These are phyloP conservation scores for Contarinia nasturtii DNA, from an alignment of 1,140 invertebrate species.

Conservation along the genomic window DNA sequence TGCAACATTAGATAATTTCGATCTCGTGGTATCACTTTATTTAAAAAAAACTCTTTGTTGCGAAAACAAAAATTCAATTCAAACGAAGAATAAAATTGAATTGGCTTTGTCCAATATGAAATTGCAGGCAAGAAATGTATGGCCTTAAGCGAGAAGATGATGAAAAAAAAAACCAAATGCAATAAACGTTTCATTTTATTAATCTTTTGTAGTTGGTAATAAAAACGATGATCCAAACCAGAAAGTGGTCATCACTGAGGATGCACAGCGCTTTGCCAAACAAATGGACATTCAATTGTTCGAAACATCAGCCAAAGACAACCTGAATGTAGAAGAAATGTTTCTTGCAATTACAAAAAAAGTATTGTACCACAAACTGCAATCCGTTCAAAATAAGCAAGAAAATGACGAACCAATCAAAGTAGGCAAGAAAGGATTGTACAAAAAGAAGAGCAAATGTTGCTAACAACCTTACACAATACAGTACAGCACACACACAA, in stretches of 20 bases:
- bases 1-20: no score
- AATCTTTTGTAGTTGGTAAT: constrained; percentile 72
- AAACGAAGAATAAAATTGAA: no score
- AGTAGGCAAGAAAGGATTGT: constrained; percentile 14
- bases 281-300: constrained; percentile 94
- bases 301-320: constrained; percentile 98
- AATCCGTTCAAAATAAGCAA: constrained; percentile 14
- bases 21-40: no score
- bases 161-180: neutral
- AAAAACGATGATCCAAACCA: constrained; percentile 95
- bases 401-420: constrained; percentile 34
- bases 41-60: no score
- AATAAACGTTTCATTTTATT: neutral
- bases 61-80: no score
- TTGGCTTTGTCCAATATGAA: no score
- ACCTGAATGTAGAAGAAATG: constrained; percentile 96
- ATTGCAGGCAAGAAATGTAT: no score
- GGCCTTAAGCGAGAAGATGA: neutral
- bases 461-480: neutral
- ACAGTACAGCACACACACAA: no score
- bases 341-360: constrained; percentile 49
- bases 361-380: constrained; percentile 24
- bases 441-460: constrained; percentile 1
- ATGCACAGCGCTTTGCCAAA: constrained; percentile 90
- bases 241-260: constrained; percentile 92